A percentile compares a stretch with the other conserved stretches of the same genome.
Conservation (phyloP, 2,797 vertebrate species). For the Cottoperca gobio region DNA sequence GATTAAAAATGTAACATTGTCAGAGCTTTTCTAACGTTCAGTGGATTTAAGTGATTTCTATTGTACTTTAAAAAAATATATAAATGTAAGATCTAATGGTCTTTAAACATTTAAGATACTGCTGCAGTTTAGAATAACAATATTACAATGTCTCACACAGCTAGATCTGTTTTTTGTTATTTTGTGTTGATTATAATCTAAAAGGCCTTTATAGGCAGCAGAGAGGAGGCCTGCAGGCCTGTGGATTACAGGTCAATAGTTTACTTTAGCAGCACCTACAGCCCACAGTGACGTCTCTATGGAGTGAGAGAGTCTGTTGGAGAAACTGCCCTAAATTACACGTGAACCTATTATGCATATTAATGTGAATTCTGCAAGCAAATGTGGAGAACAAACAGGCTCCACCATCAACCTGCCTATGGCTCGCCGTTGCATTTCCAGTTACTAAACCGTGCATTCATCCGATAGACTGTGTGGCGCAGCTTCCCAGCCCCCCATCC, state of each 20-base stretch:
- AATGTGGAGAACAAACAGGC: not conserved
- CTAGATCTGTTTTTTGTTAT: not conserved
- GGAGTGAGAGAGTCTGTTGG: not conserved
- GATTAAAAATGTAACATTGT: not conserved
- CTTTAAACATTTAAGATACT: not conserved
- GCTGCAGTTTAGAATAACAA: not conserved
- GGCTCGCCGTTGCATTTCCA: slow-evolving; percentile 26
- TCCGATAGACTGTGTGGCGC: slow-evolving; percentile 27
- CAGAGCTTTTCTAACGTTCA: not conserved
- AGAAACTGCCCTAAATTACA: not conserved
- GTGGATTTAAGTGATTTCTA: not conserved
- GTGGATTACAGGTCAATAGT: not conserved
- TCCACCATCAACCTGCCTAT: not conserved
- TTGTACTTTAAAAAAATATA: not conserved
- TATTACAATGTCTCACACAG: not conserved
- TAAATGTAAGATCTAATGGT: not conserved
- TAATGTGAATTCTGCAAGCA: too few relatives aligned
- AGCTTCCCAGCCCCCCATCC: slow-evolving; percentile 50
- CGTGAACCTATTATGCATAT: not conserved
- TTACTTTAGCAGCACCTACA: slow-evolving; percentile 15
- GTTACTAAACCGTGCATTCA: slow-evolving; percentile 33
- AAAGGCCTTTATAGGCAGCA: slow-evolving; percentile 15
- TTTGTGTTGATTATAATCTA: not conserved
- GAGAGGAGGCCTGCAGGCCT: slow-evolving; percentile 54
- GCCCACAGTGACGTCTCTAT: not conserved